A percentile compares a stretch with the other conserved stretches of the same genome.
Evolutionary conservation across 2,113 vertebrate genomes (phyloP).

Genomic region (Ailuropoda melanoleuca): DNA sequence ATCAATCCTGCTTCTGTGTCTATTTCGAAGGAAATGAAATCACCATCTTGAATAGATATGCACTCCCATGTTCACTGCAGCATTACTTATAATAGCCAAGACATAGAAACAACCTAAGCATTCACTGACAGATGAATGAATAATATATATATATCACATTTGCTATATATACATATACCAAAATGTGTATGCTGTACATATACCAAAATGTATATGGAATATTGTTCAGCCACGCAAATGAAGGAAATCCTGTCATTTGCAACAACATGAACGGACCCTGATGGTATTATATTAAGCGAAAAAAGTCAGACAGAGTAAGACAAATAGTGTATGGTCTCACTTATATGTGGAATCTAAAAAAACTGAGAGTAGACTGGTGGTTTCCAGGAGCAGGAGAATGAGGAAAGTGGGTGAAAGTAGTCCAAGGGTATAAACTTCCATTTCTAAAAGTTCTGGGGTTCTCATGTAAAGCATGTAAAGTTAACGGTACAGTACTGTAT

Average conservation of each 20-base stretch:
- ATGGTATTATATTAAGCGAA: background rate
- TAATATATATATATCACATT: background rate
- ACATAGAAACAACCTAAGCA: background rate
- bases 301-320: background rate
- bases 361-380: background rate
- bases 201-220: background rate
- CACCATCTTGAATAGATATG: background rate
- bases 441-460: background rate
- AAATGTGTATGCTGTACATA: background rate
- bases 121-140: background rate
- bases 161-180: background rate
- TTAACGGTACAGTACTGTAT: background rate
- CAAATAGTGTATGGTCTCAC: background rate
- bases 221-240: background rate
- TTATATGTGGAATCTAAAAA: background rate
- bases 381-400: background rate
- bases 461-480: background rate
- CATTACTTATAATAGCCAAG: background rate
- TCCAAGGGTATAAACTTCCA: background rate
- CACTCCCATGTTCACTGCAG: background rate
- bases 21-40: background rate
- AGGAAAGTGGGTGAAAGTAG: background rate
- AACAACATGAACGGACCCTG: background rate
- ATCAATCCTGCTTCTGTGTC: background rate
- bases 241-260: background rate